Evolutionary conservation across 2,888 invertebrate genomes (phyloP).

Genomic region (Notodonta dromedarius): DNA sequence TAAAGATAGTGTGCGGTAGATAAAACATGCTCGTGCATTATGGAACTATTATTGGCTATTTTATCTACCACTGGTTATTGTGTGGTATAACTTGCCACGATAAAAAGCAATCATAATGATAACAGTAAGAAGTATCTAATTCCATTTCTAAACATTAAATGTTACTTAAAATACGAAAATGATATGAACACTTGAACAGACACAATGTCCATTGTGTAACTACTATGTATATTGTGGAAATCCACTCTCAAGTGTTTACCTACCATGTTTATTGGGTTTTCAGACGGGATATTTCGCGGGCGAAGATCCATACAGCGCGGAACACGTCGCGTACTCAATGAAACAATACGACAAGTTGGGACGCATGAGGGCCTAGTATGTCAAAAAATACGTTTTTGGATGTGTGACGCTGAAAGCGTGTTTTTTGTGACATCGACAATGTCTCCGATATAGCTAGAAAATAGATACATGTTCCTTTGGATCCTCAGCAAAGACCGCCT

Average conservation of each 20-base stretch:
- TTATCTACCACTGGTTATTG: background rate
- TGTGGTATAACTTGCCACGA: background rate
- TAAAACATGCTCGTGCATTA: background rate
- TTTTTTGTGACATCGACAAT: background rate
- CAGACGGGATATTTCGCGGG: constrained; percentile 72
- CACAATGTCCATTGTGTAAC: too few relatives aligned
- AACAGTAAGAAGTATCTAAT: too few relatives aligned
- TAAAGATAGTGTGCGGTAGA: background rate
- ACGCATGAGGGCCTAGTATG: constrained; percentile 59
- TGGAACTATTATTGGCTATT: background rate
- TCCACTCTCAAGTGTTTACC: too few relatives aligned
- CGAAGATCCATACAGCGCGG: constrained; percentile 62
- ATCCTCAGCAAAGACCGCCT: constrained; percentile 66
- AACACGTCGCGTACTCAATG: constrained; percentile 70
- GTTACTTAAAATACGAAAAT: too few relatives aligned
- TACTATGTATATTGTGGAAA: too few relatives aligned
- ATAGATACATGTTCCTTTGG: background rate
- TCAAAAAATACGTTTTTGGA: background rate
- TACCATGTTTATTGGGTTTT: background rate
- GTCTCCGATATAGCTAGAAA: background rate
- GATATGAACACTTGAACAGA: too few relatives aligned
- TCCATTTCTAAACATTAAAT: too few relatives aligned
- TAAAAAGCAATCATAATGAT: background rate
- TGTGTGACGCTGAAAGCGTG: too few relatives aligned
- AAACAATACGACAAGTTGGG: constrained; percentile 73